Conservation (phyloP, 2,888 invertebrate species). For the Eupithecia dodoneata region DNA sequence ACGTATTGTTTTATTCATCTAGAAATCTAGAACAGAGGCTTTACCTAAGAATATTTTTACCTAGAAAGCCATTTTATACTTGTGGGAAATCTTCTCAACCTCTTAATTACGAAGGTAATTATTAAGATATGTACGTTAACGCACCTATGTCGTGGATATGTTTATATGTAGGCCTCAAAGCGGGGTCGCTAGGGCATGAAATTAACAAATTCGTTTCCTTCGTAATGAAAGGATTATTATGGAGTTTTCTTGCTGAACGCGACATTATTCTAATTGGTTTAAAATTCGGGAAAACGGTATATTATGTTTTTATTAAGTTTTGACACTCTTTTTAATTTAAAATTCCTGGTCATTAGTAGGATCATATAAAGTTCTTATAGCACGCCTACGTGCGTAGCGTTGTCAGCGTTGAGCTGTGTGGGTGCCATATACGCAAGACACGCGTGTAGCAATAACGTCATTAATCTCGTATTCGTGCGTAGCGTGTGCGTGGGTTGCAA, state of each 20-base stretch:
- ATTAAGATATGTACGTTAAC: neutral
- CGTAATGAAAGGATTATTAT: slow-evolving; percentile 27
- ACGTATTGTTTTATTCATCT: neutral
- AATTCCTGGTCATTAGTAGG: neutral
- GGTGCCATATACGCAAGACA: no score
- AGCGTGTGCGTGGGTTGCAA: no score
- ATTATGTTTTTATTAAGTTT: neutral
- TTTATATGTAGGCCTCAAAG: slow-evolving; percentile 29
- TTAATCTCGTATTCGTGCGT: no score
- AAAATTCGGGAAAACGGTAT: neutral
- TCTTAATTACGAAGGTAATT: neutral
- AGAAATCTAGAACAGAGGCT: neutral
- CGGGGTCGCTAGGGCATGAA: slow-evolving; percentile 28
- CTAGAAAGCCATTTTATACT: neutral
- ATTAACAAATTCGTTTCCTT: slow-evolving; percentile 37
- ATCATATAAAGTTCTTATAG: no score
- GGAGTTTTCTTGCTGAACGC: slow-evolving; percentile 6
- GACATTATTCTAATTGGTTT: slow-evolving; percentile 4
- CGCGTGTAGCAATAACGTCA: no score
- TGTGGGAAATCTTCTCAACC: neutral
- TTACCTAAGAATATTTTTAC: neutral
- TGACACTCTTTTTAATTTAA: neutral
- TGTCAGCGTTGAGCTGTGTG: no score
- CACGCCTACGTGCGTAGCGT: no score
- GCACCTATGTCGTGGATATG: slow-evolving; percentile 1